Evolutionary conservation across 2,888 invertebrate genomes (phyloP).

Genomic region (Horisme vitalbata): DNA sequence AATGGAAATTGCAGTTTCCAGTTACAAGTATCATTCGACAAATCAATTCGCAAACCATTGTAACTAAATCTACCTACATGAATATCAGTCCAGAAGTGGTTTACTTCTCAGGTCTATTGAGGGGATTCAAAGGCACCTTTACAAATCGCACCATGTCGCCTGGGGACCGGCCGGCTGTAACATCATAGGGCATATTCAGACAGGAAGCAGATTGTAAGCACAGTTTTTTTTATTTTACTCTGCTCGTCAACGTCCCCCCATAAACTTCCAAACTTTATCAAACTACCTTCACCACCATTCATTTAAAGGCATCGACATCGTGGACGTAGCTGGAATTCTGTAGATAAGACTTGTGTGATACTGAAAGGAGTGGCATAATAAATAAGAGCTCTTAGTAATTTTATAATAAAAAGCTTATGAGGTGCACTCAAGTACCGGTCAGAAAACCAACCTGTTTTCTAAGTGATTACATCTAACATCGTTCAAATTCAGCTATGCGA

Average conservation of each 20-base stretch:
- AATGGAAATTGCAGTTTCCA: conserved; percentile 5
- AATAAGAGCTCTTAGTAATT: no score
- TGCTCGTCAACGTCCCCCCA: no score
- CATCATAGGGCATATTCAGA: conserved; percentile 16
- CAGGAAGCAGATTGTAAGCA: conserved; percentile 3
- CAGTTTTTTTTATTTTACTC: no score
- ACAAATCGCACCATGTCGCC: conserved; percentile 52
- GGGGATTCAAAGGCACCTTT: conserved; percentile 46
- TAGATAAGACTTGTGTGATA: no score
- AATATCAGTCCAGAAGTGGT: conserved; percentile 35
- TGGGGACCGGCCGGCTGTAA: conserved; percentile 45
- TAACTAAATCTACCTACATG: conserved; percentile 17
- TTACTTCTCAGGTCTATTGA: conserved; percentile 39
- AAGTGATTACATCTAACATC: conserved; percentile 28
- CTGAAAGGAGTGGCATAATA: no score
- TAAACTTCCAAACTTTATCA: no score
- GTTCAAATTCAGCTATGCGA: conserved; percentile 41
- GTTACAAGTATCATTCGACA: conserved; percentile 7
- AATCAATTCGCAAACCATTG: conserved; percentile 19
- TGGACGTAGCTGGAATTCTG: no score
- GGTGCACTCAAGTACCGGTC: no score
- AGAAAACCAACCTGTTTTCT: not conserved
- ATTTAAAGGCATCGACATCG: no score
- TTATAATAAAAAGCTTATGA: no score
- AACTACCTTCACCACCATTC: no score